These are phyloP conservation scores for Notechis scutatus DNA, from an alignment of 2,113 vertebrate genomes.

Conservation along the genomic window DNA sequence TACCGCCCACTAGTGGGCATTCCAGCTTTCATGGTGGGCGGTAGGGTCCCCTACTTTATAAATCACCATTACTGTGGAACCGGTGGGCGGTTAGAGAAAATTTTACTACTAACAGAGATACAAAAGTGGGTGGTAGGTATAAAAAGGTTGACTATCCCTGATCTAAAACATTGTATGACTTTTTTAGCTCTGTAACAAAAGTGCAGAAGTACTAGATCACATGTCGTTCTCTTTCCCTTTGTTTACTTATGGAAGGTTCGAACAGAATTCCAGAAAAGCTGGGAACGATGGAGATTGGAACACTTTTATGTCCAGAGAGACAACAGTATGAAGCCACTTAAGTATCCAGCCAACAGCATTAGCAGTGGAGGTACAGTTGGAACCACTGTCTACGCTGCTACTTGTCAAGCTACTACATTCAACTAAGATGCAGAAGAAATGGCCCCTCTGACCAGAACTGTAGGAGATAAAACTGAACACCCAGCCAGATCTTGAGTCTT, in stretches of 20 bases:
- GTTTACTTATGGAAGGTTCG: constrained; percentile 68
- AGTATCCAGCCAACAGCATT: constrained; percentile 73
- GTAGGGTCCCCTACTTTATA: no score
- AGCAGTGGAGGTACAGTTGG: constrained; percentile 69
- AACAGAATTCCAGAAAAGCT: constrained; percentile 77
- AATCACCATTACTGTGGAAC: no score
- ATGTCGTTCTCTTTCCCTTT: constrained; percentile 32
- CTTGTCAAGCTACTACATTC: constrained; percentile 67
- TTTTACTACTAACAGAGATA: no score
- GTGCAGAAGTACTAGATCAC: constrained; percentile 36
- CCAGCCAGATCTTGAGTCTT: constrained; percentile 39
- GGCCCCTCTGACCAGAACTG: constrained; percentile 38
- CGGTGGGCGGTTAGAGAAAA: no score
- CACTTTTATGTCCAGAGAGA: constrained; percentile 70
- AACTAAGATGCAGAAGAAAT: constrained; percentile 57
- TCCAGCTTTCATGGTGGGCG: no score
- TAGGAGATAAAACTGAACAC: constrained; percentile 34
- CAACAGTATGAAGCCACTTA: constrained; percentile 76
- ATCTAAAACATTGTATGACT: constrained; percentile 34
- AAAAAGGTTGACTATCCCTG: no score
- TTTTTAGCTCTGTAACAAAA: constrained; percentile 41
- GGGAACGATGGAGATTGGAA: constrained; percentile 75
- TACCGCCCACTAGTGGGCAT: no score
- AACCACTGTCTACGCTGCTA: constrained; percentile 69
- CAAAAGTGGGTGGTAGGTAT: no score